phyloP scores from a whole-genome alignment of 2,888 invertebrate genomes.

The Mechanitis mazaeus region DNA sequence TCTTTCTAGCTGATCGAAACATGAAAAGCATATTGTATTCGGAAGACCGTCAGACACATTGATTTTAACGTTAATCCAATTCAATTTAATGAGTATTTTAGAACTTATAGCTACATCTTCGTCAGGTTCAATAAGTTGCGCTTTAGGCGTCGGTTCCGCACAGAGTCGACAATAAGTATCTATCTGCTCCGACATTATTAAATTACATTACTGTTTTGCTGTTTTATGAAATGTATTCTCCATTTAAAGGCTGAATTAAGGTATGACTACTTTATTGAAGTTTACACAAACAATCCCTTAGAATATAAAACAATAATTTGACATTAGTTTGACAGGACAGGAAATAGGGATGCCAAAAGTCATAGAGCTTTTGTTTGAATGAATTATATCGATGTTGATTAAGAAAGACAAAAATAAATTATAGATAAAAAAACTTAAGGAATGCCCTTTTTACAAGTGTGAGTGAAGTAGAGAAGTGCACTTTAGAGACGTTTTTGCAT shows the following conservation, averaged over 20 bases:
- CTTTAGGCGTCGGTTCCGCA: constrained; percentile 57
- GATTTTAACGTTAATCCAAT: constrained; percentile 65
- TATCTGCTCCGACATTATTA: constrained; percentile 37
- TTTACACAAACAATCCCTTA: constrained; percentile 2
- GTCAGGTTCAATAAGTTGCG: constrained; percentile 52
- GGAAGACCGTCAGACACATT: constrained; percentile 46
- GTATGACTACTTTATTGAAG: neutral
- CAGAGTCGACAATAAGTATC: constrained; percentile 63
- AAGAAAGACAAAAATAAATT: too few species aligned
- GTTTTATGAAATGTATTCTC: neutral
- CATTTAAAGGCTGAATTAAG: neutral
- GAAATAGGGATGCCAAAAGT: neutral
- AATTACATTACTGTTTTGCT: neutral
- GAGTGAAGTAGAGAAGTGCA: too few species aligned
- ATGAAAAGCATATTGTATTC: constrained; percentile 62
- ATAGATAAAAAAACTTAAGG: too few species aligned
- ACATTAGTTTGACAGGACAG: neutral
- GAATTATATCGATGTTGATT: too few species aligned
- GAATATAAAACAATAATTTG: constrained; percentile 2
- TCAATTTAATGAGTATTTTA: constrained; percentile 57
- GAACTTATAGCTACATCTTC: constrained; percentile 57
- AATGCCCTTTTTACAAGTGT: too few species aligned
- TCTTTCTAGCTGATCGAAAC: constrained; percentile 63
- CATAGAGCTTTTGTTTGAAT: too few species aligned
- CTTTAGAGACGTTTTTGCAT: too few species aligned